These are phyloP conservation scores for Peromyscus nudipes DNA, from an alignment of 2,797 vertebrate species.

Conservation along the genomic window DNA sequence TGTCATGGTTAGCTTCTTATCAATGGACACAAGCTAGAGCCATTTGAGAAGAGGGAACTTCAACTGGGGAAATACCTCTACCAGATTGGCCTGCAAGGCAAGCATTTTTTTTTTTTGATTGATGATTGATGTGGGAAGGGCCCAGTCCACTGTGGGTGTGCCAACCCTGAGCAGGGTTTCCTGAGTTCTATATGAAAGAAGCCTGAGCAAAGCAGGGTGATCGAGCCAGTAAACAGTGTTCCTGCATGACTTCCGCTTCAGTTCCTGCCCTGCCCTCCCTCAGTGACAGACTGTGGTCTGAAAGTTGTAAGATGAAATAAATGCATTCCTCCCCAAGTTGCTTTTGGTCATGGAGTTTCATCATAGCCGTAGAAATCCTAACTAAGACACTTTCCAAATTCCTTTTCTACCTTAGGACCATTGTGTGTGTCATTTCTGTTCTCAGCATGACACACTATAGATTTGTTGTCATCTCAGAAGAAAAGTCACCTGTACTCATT, in stretches of 20 bases:
- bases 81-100: neutral
- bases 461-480: neutral
- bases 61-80: neutral
- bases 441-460: neutral
- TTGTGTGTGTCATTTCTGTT: neutral
- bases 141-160: neutral
- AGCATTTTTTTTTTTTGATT: neutral
- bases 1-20: neutral
- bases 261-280: neutral
- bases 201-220: neutral
- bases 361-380: neutral
- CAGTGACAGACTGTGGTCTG: neutral
- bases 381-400: neutral
- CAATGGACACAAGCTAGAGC: neutral
- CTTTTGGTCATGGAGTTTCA: neutral
- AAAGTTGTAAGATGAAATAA: neutral
- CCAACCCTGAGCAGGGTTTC: neutral
- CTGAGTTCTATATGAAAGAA: neutral
- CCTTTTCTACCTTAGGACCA: neutral
- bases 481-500: neutral
- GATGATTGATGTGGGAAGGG: neutral
- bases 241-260: neutral
- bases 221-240: neutral
- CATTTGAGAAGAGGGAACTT: neutral
- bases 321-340: neutral